phyloP scores from a whole-genome alignment of 1,140 invertebrate genomes.

The Zeugodacus cucurbitae region DNA sequence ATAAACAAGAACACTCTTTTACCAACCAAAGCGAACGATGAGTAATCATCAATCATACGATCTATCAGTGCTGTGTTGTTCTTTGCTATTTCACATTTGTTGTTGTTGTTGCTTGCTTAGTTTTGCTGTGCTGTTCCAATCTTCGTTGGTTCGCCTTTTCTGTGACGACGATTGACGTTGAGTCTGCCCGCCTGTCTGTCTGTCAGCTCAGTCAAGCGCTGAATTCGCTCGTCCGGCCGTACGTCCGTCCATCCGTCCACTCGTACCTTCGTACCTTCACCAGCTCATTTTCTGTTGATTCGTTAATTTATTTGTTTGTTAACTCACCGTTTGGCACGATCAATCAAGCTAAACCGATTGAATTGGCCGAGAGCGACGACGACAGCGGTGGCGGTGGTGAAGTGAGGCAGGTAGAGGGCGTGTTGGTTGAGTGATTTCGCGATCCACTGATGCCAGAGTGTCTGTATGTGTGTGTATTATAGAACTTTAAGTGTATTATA shows the following conservation, averaged over 20 bases:
- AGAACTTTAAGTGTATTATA: not conserved
- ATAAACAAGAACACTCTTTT: not conserved
- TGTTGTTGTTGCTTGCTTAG: not conserved
- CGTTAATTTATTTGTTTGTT: constrained; percentile 38
- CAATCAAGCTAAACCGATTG: constrained; percentile 31
- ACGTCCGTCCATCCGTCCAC: not conserved
- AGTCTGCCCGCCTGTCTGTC: constrained; percentile 3
- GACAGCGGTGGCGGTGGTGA: not conserved
- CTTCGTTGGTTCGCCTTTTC: not conserved
- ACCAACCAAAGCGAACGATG: not conserved
- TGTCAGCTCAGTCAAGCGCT: constrained; percentile 14
- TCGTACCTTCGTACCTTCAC: not conserved
- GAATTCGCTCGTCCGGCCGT: not conserved
- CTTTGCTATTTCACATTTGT: not conserved
- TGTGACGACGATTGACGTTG: not conserved
- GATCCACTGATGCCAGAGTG: not conserved
- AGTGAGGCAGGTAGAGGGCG: not conserved
- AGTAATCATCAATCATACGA: constrained; percentile 41
- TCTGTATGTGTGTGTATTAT: not conserved
- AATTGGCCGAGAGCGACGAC: not conserved
- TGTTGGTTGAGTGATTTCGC: not conserved
- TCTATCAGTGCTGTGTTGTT: not conserved
- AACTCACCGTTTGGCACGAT: constrained; percentile 37
- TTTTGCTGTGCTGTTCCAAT: not conserved
- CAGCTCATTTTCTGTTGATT: not conserved